phyloP scores from a whole-genome alignment of 53 echinoderm and acorn worm genomes.

The Apostichopus leukothele region DNA sequence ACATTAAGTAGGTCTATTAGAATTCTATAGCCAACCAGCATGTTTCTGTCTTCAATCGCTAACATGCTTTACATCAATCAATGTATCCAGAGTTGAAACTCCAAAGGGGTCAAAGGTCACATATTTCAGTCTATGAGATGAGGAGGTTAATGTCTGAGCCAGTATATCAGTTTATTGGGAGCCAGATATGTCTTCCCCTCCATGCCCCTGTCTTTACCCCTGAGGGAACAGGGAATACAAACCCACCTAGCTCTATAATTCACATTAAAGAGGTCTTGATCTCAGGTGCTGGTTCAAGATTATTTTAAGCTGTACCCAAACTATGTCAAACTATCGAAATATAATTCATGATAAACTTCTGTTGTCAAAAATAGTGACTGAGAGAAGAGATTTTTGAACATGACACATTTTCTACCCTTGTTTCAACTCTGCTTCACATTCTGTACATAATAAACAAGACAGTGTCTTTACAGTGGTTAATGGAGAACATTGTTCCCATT shows the following conservation, averaged over 20 bases:
- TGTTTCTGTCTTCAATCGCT: background rate
- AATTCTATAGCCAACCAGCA: slow-evolving; percentile 1
- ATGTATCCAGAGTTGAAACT: slow-evolving; percentile 12
- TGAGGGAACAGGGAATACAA: slow-evolving; percentile 26
- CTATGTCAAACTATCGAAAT: background rate
- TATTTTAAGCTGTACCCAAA: background rate
- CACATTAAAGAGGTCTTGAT: slow-evolving; percentile 25
- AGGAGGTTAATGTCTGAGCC: slow-evolving; percentile 33
- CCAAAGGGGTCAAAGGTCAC: slow-evolving; percentile 26
- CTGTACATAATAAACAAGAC: no score
- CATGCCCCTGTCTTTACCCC: slow-evolving; percentile 11
- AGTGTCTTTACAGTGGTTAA: no score
- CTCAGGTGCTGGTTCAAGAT: background rate
- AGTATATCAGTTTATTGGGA: slow-evolving; percentile 40
- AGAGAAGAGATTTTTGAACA: no score
- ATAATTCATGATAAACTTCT: background rate
- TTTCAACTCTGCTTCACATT: no score
- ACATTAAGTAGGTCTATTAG: slow-evolving; percentile 11
- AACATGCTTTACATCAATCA: slow-evolving; percentile 21
- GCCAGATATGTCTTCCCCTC: slow-evolving; percentile 1
- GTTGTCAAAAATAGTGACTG: background rate
- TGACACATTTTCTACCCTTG: no score
- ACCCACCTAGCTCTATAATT: background rate
- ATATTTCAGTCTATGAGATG: slow-evolving; percentile 42
- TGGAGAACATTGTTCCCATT: no score